A percentile compares a stretch with the other conserved stretches of the same genome.
Evolutionary conservation across 2,113 vertebrate genomes (phyloP).

Genomic region (Notothenia coriiceps): DNA sequence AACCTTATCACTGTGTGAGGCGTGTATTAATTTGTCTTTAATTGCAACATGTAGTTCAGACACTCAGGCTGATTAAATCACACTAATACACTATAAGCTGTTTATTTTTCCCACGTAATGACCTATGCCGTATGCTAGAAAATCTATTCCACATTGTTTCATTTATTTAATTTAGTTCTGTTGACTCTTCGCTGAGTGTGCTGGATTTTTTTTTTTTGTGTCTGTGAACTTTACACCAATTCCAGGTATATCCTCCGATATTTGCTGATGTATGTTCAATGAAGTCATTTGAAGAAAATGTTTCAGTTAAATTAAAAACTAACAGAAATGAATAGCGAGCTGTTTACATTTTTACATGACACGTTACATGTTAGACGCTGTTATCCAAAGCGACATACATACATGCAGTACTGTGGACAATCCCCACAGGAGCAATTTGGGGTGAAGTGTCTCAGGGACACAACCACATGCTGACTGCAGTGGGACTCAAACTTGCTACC

Average conservation of each 20-base stretch:
- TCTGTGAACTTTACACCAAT: neutral
- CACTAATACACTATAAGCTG: neutral
- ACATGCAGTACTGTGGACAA: too few species aligned
- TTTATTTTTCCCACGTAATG: constrained; percentile 3
- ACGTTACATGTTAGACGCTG: too few species aligned
- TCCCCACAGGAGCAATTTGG: too few species aligned
- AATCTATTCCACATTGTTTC: neutral
- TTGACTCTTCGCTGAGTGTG: neutral
- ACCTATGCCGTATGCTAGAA: neutral
- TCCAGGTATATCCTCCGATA: too few species aligned
- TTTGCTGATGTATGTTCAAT: neutral
- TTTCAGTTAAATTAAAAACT: neutral
- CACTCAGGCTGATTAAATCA: constrained; percentile 9
- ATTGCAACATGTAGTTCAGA: constrained; percentile 11
- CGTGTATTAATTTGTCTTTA: constrained; percentile 2
- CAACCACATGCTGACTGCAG: too few species aligned
- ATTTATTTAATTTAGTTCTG: neutral
- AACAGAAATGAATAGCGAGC: neutral
- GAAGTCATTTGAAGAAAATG: neutral
- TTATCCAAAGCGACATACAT: too few species aligned
- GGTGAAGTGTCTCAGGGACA: too few species aligned
- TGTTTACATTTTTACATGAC: neutral
- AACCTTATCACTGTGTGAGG: neutral
- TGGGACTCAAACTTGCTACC: too few species aligned
- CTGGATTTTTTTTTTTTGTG: neutral